A percentile compares a stretch with the other conserved stretches of the same genome.
These are phyloP conservation scores for Heterodera carotae DNA, from an alignment of 1,140 invertebrate species.

Conservation along the genomic window DNA sequence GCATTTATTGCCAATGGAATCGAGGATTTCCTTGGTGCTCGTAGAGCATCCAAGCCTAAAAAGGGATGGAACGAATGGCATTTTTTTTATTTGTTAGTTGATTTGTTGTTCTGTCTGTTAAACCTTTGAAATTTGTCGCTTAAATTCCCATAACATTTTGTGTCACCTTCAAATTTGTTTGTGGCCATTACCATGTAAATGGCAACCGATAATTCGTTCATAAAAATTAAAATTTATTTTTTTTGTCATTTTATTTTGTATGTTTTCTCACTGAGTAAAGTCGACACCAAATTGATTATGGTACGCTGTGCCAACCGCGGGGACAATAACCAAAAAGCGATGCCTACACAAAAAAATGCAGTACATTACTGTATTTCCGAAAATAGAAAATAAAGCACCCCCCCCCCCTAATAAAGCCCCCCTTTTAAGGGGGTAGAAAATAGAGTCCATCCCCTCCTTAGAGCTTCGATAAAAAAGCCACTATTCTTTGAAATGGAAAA, in stretches of 20 bases:
- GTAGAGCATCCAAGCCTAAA: neutral
- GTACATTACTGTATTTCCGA: too few species aligned
- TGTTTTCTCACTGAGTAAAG: too few species aligned
- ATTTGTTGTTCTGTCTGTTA: neutral
- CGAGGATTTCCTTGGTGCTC: neutral
- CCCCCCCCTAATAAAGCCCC: too few species aligned
- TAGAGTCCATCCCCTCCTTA: too few species aligned
- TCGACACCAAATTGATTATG: too few species aligned
- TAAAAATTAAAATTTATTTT: neutral
- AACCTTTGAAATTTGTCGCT: constrained; percentile 16
- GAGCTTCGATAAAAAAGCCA: too few species aligned
- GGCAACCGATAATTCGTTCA: neutral
- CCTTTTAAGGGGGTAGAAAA: too few species aligned
- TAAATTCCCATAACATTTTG: constrained; percentile 13
- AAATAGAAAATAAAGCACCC: too few species aligned
- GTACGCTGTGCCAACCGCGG: too few species aligned
- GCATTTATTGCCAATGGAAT: neutral
- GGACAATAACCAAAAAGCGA: neutral
- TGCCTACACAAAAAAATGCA: neutral
- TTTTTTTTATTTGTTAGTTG: neutral
- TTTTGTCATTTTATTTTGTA: neutral
- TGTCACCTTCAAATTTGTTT: constrained; percentile 1
- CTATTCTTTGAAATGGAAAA: too few species aligned
- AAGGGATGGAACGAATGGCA: neutral
- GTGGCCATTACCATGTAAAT: constrained; percentile 6